Conservation (phyloP, 1,140 invertebrate genomes). For the Drosophila trapezifrons region DNA sequence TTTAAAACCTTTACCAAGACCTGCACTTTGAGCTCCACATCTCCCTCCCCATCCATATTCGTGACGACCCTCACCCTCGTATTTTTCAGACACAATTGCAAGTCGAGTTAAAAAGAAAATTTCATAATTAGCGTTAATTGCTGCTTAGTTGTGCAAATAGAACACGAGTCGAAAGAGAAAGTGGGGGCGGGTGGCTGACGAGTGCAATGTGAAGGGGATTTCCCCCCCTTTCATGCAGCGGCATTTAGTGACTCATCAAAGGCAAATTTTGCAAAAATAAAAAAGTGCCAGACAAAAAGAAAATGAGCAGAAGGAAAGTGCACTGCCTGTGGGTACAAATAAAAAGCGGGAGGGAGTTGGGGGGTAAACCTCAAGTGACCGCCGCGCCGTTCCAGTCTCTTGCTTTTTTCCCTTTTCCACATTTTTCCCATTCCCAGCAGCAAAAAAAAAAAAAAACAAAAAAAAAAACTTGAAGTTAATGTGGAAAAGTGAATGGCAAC, state of each 20-base stretch:
- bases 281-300: conserved; percentile 25
- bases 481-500: conserved; percentile 63
- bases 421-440: conserved; percentile 12
- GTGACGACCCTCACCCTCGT: not conserved
- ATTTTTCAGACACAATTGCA: conserved; percentile 22
- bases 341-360: conserved; percentile 10
- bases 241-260: conserved; percentile 55
- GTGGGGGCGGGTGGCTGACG: conserved; percentile 10
- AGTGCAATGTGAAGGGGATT: conserved; percentile 20
- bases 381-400: conserved; percentile 29
- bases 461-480: conserved; percentile 40
- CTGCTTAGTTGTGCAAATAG: conserved; percentile 61
- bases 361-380: conserved; percentile 54
- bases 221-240: conserved; percentile 11
- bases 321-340: conserved; percentile 15
- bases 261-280: conserved; percentile 37
- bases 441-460: no score
- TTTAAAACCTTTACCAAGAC: not conserved
- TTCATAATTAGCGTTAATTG: conserved; percentile 62
- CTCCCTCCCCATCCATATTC: not conserved
- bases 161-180: conserved; percentile 42
- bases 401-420: conserved; percentile 16
- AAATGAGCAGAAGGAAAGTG: conserved; percentile 44
- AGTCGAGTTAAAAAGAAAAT: conserved; percentile 47
- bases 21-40: not conserved